These are phyloP conservation scores for Drosophila nannoptera DNA, from an alignment of 1,140 invertebrate genomes.

Conservation along the genomic window DNA sequence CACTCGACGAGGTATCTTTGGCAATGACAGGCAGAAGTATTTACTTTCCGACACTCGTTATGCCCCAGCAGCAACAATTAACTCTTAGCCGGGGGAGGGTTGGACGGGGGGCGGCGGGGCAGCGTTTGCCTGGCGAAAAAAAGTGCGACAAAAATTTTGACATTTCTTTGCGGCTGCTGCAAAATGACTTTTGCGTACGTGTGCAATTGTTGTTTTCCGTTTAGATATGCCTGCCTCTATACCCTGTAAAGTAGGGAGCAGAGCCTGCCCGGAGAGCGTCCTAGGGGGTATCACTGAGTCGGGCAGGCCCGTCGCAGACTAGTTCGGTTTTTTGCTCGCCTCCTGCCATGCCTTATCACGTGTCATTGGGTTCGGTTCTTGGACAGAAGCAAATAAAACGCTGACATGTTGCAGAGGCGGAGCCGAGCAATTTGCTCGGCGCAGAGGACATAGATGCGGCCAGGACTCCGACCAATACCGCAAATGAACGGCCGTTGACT, in stretches of 20 bases:
- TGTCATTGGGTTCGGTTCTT: constrained; percentile 56
- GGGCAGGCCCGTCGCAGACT: background rate
- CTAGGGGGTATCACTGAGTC: background rate
- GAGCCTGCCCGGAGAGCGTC: background rate
- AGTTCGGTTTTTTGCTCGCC: constrained; percentile 3
- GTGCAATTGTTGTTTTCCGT: constrained; percentile 55
- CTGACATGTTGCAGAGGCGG: constrained; percentile 66
- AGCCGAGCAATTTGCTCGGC: constrained; percentile 63
- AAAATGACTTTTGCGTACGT: constrained; percentile 73
- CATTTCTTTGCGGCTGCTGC: constrained; percentile 69
- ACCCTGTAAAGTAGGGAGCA: constrained; percentile 25
- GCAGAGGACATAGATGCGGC: constrained; percentile 26
- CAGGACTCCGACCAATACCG: constrained; percentile 46
- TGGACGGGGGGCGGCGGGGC: no score
- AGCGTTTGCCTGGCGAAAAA: constrained; percentile 1
- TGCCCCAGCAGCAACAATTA: constrained; percentile 53
- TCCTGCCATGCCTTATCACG: constrained; percentile 71
- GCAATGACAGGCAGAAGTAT: constrained; percentile 66
- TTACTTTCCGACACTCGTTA: constrained; percentile 58
- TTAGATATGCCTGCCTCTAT: constrained; percentile 21
- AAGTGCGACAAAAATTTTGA: constrained; percentile 61
- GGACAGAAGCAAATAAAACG: constrained; percentile 57
- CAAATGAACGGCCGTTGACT: constrained; percentile 68
- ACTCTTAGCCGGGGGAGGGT: constrained; percentile 37
- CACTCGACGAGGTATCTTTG: constrained; percentile 35